Percentiles rank a stretch among this genome's conserved stretches.
phyloP scores from a whole-genome alignment of 2,888 invertebrate species.

The Argyra leucocephala region DNA sequence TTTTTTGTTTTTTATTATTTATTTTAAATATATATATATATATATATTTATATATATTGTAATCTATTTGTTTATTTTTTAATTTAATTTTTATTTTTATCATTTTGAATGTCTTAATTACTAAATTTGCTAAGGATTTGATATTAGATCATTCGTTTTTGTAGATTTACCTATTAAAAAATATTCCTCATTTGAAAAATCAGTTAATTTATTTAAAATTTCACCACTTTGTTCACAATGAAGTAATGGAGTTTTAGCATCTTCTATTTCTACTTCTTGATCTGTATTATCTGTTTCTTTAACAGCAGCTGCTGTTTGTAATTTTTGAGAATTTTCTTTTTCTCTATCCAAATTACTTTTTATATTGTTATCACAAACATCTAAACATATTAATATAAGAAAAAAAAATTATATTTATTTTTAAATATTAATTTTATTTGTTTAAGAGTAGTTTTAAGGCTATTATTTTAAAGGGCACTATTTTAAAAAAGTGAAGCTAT shows the following conservation, averaged over 20 bases:
- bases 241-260: slow-evolving; percentile 25
- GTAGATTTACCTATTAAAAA: neutral
- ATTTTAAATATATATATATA: neutral
- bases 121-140: slow-evolving; percentile 3
- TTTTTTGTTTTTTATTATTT: neutral
- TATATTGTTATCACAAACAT: neutral
- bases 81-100: neutral
- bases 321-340: neutral
- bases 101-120: neutral
- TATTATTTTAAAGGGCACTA: too few species aligned
- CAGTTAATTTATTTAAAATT: slow-evolving; percentile 20
- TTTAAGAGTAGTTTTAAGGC: too few species aligned
- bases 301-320: slow-evolving; percentile 7
- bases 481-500: too few species aligned
- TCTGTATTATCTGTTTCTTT: slow-evolving; percentile 17
- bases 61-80: too few species aligned
- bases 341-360: neutral
- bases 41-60: too few species aligned
- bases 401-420: slow-evolving; percentile 9
- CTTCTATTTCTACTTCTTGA: slow-evolving; percentile 20
- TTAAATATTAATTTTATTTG: neutral
- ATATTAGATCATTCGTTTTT: neutral
- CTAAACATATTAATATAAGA: neutral
- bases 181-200: neutral
- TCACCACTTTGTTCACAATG: slow-evolving; percentile 23